Evolutionary conservation across 2,113 vertebrate genomes (phyloP).

Genomic region (Solenodon paradoxus): DNA sequence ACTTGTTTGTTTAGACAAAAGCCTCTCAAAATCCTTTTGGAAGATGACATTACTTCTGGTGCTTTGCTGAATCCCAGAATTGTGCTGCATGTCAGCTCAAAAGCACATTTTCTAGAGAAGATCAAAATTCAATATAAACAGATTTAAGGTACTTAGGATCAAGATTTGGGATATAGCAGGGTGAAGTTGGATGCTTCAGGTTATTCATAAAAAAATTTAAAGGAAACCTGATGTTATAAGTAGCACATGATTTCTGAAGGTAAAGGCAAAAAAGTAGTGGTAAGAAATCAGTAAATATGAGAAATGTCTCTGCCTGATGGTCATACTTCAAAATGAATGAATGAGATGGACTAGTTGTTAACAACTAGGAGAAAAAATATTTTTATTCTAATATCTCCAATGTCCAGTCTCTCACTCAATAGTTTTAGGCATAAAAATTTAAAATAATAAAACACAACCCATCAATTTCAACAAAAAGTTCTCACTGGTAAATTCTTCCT

Average conservation of each 20-base stretch:
- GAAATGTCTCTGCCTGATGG: neutral
- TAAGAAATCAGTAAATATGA: neutral
- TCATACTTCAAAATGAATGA: neutral
- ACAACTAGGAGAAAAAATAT: neutral
- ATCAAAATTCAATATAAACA: neutral
- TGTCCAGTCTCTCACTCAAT: neutral
- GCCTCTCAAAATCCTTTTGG: neutral
- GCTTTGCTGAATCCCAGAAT: neutral
- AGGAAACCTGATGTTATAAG: neutral
- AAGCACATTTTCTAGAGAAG: neutral
- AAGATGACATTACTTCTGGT: neutral
- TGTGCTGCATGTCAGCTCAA: neutral
- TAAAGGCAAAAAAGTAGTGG: neutral
- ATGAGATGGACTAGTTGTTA: rapidly evolving
- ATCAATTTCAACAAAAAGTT: neutral
- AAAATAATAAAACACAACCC: neutral
- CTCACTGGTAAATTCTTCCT: neutral
- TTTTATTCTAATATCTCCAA: neutral
- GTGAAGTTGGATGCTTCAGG: neutral
- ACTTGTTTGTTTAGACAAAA: neutral
- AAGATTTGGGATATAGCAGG: neutral
- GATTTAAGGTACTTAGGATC: neutral
- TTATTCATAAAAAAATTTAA: neutral
- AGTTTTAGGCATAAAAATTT: neutral
- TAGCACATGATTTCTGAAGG: neutral